These are phyloP conservation scores for Gobio gobio DNA, from an alignment of 2,113 vertebrate species.

Conservation along the genomic window DNA sequence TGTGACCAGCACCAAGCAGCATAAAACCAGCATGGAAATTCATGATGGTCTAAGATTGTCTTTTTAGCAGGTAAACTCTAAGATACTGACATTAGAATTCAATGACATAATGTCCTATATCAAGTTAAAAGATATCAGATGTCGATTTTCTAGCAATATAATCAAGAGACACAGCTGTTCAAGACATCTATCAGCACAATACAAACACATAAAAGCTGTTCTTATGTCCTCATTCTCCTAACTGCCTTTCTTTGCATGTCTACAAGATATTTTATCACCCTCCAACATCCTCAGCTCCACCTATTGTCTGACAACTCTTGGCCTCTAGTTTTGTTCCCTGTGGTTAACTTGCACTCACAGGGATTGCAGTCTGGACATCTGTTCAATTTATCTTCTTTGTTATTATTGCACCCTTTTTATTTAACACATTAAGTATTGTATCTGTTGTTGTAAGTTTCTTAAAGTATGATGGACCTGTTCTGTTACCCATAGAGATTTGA, in stretches of 20 bases:
- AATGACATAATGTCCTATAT: not conserved
- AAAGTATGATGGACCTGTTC: not conserved
- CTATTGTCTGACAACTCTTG: not conserved
- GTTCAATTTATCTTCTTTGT: not conserved
- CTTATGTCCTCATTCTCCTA: slow-evolving; percentile 5
- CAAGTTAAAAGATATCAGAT: not conserved
- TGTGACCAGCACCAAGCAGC: not conserved
- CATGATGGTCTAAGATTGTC: too few relatives aligned
- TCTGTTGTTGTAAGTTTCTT: not conserved
- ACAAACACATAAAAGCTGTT: not conserved
- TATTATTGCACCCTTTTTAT: not conserved
- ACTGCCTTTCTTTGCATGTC: slow-evolving; percentile 31
- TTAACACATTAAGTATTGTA: not conserved
- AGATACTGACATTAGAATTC: not conserved
- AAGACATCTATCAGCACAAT: not conserved
- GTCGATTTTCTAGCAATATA: not conserved
- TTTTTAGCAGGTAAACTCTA: too few relatives aligned
- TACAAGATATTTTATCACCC: not conserved
- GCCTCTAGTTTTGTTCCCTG: not conserved
- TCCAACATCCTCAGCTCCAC: not conserved
- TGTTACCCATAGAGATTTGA: not conserved
- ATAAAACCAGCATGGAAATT: not conserved
- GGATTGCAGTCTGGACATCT: slow-evolving; percentile 11
- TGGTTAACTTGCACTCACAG: not conserved
- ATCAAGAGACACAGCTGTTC: not conserved